Base-by-base conservation (phyloP, 2,113 vertebrate genomes). In the Notarius lentiginosus region DNA sequence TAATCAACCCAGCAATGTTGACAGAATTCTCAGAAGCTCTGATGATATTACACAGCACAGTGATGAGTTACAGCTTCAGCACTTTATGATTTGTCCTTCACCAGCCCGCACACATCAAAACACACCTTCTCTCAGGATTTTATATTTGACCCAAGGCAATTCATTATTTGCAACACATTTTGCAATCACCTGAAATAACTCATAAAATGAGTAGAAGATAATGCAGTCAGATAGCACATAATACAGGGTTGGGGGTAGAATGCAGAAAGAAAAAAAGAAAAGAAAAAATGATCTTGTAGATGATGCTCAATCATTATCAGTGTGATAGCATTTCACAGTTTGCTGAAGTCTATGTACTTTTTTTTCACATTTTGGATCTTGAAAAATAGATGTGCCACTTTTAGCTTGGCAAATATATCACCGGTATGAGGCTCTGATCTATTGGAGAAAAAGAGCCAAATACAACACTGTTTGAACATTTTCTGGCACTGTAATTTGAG, bases 41-140 rank as follows among this genome's bases (percentile, higher is more conserved):
- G 90, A 92, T 91, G 90, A 92, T 92, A 90, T 91, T 92, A 82
- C 90, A 87, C 73, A 88, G 87, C 87, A 86, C 76, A 86, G 91
- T 91, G 90, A 90, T 91, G 53, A 89, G 90, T 91, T 93, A 92
- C 88, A 92, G 86, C 88, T 92, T 93, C 92, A 93, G 91, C 92
- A 91, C 83, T 94, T 94, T 92, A 91, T 92, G 89, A 91, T 89
- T 73, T 76, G 86, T 82, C 80, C 53, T 84, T 88, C 79, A 79
- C 66, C 85, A 84, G 66, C 55, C 30, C 77, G 18, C 24, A 72
- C 41, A 61, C 53, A 65, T 82, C 81, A 51, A 75, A 81, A 76
- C 15, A 82, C 58, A 83, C 58, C 83, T 81, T 58, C 75, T 84
- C 86, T 30, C 73, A 80, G 79, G 58, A 55, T 82, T 84, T 85